phyloP scores from a whole-genome alignment of 2,113 vertebrate genomes.

The Sula dactylatra region DNA sequence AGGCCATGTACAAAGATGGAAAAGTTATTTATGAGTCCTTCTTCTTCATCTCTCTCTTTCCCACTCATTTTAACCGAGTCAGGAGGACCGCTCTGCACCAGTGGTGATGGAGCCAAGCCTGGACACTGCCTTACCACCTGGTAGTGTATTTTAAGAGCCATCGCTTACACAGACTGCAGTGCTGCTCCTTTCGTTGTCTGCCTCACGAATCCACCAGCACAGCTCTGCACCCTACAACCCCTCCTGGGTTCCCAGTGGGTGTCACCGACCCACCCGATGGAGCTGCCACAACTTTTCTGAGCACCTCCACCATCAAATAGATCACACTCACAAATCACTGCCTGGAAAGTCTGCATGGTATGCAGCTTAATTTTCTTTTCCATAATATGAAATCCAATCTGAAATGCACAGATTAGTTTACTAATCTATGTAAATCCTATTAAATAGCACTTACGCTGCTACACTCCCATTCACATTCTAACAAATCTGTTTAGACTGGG shows the following conservation, averaged over 20 bases:
- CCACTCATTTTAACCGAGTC: background rate
- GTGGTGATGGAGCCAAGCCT: background rate
- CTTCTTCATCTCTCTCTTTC: background rate
- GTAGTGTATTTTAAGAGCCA: background rate
- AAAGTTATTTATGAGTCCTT: background rate
- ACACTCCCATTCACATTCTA: slow-evolving; percentile 18
- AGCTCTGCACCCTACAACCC: background rate
- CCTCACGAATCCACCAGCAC: background rate
- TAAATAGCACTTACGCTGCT: slow-evolving; percentile 35
- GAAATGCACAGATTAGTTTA: slow-evolving; percentile 58
- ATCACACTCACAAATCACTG: background rate
- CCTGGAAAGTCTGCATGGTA: slow-evolving; percentile 23
- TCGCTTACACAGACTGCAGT: background rate
- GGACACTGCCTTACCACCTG: background rate
- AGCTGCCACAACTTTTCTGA: background rate
- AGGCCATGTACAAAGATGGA: accelerated
- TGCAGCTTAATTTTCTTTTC: slow-evolving; percentile 56
- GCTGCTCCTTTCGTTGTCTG: background rate
- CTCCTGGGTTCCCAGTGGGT: background rate
- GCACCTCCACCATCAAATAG: background rate
- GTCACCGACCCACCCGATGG: background rate
- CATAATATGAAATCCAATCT: slow-evolving; percentile 61
- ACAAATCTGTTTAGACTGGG: background rate
- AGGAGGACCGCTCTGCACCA: background rate
- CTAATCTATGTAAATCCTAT: slow-evolving; percentile 66